These are phyloP conservation scores for Acanthococcus lagerstroemiae DNA, from an alignment of 2,888 invertebrate species.

Conservation along the genomic window DNA sequence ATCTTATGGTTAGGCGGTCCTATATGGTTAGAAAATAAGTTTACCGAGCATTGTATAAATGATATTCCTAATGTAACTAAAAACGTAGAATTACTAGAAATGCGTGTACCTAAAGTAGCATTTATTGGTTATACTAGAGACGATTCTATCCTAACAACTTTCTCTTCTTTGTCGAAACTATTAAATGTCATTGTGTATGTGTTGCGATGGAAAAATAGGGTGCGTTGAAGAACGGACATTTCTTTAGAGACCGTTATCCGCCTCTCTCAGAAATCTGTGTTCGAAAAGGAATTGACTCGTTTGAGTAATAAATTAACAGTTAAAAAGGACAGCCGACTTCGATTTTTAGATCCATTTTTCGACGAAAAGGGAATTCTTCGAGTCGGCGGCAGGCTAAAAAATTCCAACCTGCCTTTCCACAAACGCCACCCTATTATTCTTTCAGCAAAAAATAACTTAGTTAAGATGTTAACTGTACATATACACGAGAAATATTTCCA, in stretches of 20 bases:
- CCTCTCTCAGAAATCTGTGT: no score
- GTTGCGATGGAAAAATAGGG: no score
- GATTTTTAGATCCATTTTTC: neutral
- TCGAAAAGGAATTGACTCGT: neutral
- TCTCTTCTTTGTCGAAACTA: no score
- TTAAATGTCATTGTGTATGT: no score
- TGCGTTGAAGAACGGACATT: no score
- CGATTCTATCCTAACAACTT: no score
- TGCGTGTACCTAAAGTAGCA: no score
- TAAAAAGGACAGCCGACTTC: neutral
- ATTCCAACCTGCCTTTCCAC: neutral
- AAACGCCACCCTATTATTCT: constrained; percentile 6
- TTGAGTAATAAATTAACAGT: neutral
- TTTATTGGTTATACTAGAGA: no score
- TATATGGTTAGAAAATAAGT: neutral
- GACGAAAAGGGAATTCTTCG: neutral
- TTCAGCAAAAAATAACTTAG: neutral
- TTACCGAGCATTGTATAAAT: neutral
- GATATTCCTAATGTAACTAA: neutral
- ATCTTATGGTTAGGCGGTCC: neutral
- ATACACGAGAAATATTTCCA: no score
- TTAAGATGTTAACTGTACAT: no score
- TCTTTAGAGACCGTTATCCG: neutral
- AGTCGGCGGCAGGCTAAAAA: neutral
- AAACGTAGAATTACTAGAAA: neutral